Base-by-base conservation (phyloP, 1,140 invertebrate genomes). In the Drosophila parabipectinata region DNA sequence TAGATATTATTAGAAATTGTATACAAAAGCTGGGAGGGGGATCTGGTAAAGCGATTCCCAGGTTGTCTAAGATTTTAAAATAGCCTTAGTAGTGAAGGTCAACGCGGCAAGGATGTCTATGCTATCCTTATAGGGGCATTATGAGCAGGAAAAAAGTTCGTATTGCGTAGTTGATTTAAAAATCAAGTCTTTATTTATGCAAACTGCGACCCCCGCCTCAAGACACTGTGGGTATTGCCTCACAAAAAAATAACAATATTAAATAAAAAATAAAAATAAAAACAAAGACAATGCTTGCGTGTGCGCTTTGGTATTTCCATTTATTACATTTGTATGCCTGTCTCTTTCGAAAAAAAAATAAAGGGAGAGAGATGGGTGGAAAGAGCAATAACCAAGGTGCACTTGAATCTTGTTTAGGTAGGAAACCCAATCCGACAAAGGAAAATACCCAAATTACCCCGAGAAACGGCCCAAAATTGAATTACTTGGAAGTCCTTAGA, bases 221-320 rank as follows among this genome's bases (percentile, higher is more conserved):
- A 50, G 41, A 69, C 41, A 56, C 32, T 26, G 28, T 56, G 15
- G 39, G 68, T 56, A 44, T 69, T 69, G 67, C 32, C 67, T 59
- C 54, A 59, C 60, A 63, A 4, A 71, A 55, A 37, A 30, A 54
- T 44, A 30, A 28, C 5, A 60, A 41, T 26, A 39, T 34, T 0
- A 37, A 60, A 57, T 21, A 28, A 18, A 18, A 2, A 50, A 69
- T n/a, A 74, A 75, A 39, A 59, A 57, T 30, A 51, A 32, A 66
- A 60, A 41, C 21, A 37, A 60, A 41, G 28, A 37, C 50, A 24
- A 41, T 48, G 34, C 24, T 69, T 87, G 82, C 82, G 82, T 85
- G 73, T 80, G 78, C 78, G 66, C 76, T 85, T 82, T 68, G 82
- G 82, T 73, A 82, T 85, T 85, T 87, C 74, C 78, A 76, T 60